Percentiles rank a stretch among this genome's conserved stretches.
phyloP scores from a whole-genome alignment of 2,888 invertebrate genomes.

The Tetragonula carbonaria region DNA sequence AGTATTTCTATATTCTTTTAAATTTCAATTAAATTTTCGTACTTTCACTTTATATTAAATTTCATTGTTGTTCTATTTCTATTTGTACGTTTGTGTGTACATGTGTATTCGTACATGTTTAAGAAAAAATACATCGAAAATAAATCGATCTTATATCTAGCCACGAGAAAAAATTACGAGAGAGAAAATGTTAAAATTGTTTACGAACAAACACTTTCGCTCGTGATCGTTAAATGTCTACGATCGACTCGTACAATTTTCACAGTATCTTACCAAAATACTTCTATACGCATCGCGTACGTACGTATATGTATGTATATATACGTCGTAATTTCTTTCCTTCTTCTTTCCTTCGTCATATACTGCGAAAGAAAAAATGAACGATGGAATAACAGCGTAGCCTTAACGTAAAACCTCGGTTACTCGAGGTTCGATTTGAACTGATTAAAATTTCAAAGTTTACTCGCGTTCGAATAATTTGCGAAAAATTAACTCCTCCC shows the following conservation, averaged over 20 bases:
- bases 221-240: not conserved
- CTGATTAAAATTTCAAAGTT: no score
- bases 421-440: no score
- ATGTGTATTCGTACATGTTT: no score
- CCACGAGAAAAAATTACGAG: no score
- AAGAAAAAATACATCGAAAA: no score
- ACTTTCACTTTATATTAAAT: not conserved
- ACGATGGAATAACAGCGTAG: not conserved
- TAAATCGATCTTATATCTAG: no score
- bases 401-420: no score
- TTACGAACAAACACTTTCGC: not conserved
- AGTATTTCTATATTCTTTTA: no score
- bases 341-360: not conserved
- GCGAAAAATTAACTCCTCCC: no score
- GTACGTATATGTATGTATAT: not conserved
- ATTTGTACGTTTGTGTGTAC: not conserved
- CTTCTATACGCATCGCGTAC: not conserved
- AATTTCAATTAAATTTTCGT: no score
- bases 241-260: not conserved
- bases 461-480: no score
- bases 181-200: no score
- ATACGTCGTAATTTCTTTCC: not conserved
- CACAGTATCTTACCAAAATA: not conserved
- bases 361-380: not conserved
- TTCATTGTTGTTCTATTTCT: not conserved